Percentiles rank a stretch among this genome's conserved stretches.
These are phyloP conservation scores for Neosalanx taihuensis DNA, from an alignment of 2,797 vertebrate species.

Conservation along the genomic window DNA sequence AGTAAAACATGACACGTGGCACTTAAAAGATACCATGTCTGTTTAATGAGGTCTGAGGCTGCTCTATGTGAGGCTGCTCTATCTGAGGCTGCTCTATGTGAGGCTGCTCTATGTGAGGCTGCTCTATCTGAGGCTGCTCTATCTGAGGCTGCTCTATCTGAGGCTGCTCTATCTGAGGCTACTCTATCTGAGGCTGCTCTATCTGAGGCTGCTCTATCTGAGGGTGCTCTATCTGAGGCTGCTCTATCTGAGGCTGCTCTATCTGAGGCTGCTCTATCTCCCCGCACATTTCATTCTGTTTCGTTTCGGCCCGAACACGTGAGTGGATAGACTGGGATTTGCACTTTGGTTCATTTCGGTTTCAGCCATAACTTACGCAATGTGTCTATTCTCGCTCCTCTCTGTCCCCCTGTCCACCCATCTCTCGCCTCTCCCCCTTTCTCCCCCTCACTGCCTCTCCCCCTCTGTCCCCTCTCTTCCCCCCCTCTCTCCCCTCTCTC, in stretches of 20 bases:
- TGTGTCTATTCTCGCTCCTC: constrained; percentile 12
- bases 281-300: constrained; percentile 8
- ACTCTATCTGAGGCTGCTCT: too few relatives aligned
- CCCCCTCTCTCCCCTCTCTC: too few relatives aligned
- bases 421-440: neutral
- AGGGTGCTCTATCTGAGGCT: too few relatives aligned
- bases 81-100: too few relatives aligned
- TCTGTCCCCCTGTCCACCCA: neutral
- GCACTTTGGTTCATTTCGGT: constrained; percentile 50
- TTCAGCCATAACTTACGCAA: constrained; percentile 66
- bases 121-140: too few relatives aligned
- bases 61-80: neutral
- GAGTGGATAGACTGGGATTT: constrained; percentile 48
- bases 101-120: too few relatives aligned
- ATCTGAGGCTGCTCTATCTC: neutral
- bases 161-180: too few relatives aligned
- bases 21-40: neutral
- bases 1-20: neutral
- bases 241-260: too few relatives aligned
- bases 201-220: neutral
- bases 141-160: too few relatives aligned
- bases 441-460: neutral
- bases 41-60: neutral
- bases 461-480: too few relatives aligned
- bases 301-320: constrained; percentile 41